phyloP scores from a whole-genome alignment of 2,797 vertebrate genomes.

The Poeciliopsis turneri region DNA sequence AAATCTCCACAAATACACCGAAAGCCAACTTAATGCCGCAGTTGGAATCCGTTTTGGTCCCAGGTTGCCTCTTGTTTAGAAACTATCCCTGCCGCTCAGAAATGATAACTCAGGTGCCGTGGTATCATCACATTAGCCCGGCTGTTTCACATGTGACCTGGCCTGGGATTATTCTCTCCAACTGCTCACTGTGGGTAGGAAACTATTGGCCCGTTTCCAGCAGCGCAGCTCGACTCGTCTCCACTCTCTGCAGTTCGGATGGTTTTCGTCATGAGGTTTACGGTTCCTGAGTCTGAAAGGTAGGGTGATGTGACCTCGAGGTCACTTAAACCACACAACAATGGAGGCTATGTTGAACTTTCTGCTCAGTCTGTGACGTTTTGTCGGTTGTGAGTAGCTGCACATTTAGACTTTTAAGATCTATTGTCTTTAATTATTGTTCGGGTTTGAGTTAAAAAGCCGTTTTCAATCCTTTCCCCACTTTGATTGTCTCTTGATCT shows the following conservation, averaged over 20 bases:
- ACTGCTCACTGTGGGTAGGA: not conserved
- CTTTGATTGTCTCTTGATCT: not conserved
- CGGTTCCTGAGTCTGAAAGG: not conserved
- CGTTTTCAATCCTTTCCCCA: not conserved
- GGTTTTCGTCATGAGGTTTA: not conserved
- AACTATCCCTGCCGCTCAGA: slow-evolving; percentile 12
- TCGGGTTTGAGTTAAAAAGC: not conserved
- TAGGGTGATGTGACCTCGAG: not conserved
- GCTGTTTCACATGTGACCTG: not conserved
- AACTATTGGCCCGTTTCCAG: not conserved
- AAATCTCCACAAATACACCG: slow-evolving; percentile 49
- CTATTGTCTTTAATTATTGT: not conserved
- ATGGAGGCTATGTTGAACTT: not conserved
- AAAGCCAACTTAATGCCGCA: slow-evolving; percentile 39
- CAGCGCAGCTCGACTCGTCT: not conserved
- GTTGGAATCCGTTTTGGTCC: slow-evolving; percentile 28
- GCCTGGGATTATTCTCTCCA: not conserved
- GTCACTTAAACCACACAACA: not conserved
- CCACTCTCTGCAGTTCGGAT: not conserved
- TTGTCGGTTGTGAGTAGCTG: too few species aligned
- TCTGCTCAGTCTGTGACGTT: not conserved
- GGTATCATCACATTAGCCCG: not conserved
- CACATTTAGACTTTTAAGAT: not conserved
- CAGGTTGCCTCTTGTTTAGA: slow-evolving; percentile 4
- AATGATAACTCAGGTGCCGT: slow-evolving; percentile 14